These are phyloP conservation scores for Drosophila niveifrons DNA, from an alignment of 2,888 invertebrate genomes.

Conservation along the genomic window DNA sequence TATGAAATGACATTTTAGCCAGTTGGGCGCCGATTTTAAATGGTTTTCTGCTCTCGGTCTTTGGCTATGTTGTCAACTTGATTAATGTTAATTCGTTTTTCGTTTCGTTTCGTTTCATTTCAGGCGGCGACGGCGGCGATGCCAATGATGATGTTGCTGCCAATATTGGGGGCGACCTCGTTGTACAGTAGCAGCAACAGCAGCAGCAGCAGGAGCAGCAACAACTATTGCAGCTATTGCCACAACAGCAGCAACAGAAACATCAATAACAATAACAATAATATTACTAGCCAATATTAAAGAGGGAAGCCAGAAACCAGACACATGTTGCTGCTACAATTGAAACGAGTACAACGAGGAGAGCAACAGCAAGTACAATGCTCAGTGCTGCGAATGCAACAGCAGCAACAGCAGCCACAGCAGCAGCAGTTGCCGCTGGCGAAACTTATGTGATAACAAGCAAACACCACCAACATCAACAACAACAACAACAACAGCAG, in stretches of 20 bases:
- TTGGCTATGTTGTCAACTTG: slow-evolving; percentile 31
- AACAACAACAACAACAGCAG: slow-evolving; percentile 52
- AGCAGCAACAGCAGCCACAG: slow-evolving; percentile 49
- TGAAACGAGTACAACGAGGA: slow-evolving; percentile 46
- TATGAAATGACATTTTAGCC: slow-evolving; percentile 67
- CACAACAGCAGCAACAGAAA: slow-evolving; percentile 22
- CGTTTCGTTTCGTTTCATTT: slow-evolving; percentile 39
- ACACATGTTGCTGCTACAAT: slow-evolving; percentile 76
- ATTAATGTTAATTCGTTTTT: slow-evolving; percentile 53
- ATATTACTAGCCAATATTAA: slow-evolving; percentile 37
- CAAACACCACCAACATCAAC: slow-evolving; percentile 58
- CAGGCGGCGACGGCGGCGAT: slow-evolving; percentile 51
- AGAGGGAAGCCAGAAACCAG: slow-evolving; percentile 42
- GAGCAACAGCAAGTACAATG: slow-evolving; percentile 66
- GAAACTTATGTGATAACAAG: slow-evolving; percentile 78
- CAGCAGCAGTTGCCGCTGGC: slow-evolving; percentile 63
- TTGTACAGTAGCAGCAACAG: slow-evolving; percentile 33
- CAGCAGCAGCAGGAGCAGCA: slow-evolving; percentile 14
- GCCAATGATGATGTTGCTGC: slow-evolving; percentile 58
- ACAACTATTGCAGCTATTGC: slow-evolving; percentile 3
- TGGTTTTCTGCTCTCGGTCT: slow-evolving; percentile 61
- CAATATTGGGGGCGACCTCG: slow-evolving; percentile 38
- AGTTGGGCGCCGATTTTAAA: slow-evolving; percentile 51
- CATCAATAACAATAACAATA: slow-evolving; percentile 17
- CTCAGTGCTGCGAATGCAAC: slow-evolving; percentile 75